Percentiles rank a stretch among this genome's conserved stretches.
phyloP scores from a whole-genome alignment of 1,140 invertebrate genomes.

The Drosophila pallidifrons region DNA sequence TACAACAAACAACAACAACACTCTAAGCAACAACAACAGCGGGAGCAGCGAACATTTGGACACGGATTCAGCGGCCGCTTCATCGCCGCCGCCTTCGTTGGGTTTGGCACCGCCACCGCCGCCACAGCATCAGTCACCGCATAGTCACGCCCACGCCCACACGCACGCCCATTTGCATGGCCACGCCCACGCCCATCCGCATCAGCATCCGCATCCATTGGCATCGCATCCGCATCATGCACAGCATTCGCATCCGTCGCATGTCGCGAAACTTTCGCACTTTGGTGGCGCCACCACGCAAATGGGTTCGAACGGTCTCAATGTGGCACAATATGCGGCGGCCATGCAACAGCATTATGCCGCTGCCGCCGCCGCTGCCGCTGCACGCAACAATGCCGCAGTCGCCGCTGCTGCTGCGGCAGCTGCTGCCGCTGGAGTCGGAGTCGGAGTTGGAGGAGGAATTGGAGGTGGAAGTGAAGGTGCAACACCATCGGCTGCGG shows the following conservation, averaged over 20 bases:
- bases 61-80: constrained; percentile 13
- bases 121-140: constrained; percentile 20
- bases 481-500: constrained; percentile 20
- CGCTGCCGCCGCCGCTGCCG: constrained; percentile 72
- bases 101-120: constrained; percentile 39
- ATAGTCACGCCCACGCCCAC: constrained; percentile 15
- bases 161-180: constrained; percentile 22
- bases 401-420: constrained; percentile 63
- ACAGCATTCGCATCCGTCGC: constrained; percentile 48
- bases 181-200: constrained; percentile 49
- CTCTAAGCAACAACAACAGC: constrained; percentile 19
- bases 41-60: constrained; percentile 53
- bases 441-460: constrained; percentile 3
- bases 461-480: constrained; percentile 5
- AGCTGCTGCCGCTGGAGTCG: constrained; percentile 33
- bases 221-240: constrained; percentile 27
- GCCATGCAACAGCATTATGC: constrained; percentile 82
- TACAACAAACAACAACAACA: constrained; percentile 54
- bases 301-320: constrained; percentile 70
- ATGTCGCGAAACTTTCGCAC: constrained; percentile 43
- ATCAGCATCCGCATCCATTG: constrained; percentile 31
- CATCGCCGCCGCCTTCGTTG: constrained; percentile 15
- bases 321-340: constrained; percentile 80
- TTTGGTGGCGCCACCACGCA: constrained; percentile 50
- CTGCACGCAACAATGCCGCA: constrained; percentile 66